phyloP scores from a whole-genome alignment of 2,888 invertebrate species.

The Deilephila elpenor region DNA sequence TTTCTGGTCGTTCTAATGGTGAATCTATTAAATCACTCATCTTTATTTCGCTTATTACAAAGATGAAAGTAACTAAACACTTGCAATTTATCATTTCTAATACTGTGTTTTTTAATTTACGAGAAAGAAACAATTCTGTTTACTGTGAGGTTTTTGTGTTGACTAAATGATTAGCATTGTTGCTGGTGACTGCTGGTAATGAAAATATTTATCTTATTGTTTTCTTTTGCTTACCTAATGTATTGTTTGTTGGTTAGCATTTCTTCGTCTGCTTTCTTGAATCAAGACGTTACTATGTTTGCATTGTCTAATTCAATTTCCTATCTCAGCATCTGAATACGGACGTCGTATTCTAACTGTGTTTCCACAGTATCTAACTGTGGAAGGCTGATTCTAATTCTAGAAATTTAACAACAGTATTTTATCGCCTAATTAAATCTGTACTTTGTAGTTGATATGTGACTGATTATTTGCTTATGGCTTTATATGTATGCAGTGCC shows the following conservation, averaged over 20 bases:
- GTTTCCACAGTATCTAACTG: too few relatives aligned
- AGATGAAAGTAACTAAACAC: background rate
- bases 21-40: background rate
- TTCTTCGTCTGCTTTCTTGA: background rate
- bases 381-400: too few relatives aligned
- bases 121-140: background rate
- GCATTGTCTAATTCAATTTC: too few relatives aligned
- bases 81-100: background rate
- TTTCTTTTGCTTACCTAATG: background rate
- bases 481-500: too few relatives aligned
- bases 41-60: slow-evolving; percentile 4
- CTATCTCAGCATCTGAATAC: too few relatives aligned
- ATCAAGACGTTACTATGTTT: too few relatives aligned
- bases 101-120: background rate
- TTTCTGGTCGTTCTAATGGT: background rate
- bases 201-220: slow-evolving; percentile 16
- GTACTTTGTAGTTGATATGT: too few relatives aligned
- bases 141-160: background rate
- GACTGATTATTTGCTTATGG: too few relatives aligned
- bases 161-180: slow-evolving; percentile 1
- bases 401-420: too few relatives aligned
- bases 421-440: too few relatives aligned
- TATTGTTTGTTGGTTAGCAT: background rate
- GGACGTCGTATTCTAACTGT: too few relatives aligned
- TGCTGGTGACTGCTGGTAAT: background rate